Conservation (phyloP, 1,140 invertebrate genomes). For the Ridgeia piscesae region DNA sequence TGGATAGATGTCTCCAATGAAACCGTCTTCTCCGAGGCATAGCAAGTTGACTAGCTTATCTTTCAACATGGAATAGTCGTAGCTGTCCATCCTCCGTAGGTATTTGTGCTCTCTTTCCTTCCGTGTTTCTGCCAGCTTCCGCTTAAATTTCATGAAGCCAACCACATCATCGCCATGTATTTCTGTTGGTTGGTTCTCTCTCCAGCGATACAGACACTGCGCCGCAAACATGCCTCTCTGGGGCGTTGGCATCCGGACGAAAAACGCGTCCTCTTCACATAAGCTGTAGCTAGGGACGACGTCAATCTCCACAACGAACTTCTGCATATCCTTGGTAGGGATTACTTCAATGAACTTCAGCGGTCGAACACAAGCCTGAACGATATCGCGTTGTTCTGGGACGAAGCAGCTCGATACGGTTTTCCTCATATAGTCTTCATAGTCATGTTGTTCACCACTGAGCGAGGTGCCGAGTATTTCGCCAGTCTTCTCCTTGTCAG, state of each 20-base stretch:
- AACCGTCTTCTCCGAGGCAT: conserved; percentile 7
- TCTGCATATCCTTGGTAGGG: not conserved
- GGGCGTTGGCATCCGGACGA: not conserved
- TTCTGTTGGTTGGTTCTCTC: not conserved
- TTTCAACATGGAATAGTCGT: not conserved
- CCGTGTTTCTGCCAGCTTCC: conserved; percentile 13
- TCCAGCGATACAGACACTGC: not conserved
- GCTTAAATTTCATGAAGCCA: not conserved
- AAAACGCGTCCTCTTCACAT: conserved; percentile 21
- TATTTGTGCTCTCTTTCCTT: conserved; percentile 16
- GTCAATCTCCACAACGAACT: conserved; percentile 23
- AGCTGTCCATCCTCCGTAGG: not conserved
- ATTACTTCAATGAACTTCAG: conserved; percentile 16
- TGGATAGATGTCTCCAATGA: conserved; percentile 20
- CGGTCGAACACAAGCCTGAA: not conserved
- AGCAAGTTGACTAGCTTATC: conserved; percentile 16
- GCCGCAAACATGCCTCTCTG: not conserved
- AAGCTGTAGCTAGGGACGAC: conserved; percentile 6
- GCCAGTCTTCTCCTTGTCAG: not conserved
- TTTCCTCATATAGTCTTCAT: conserved; percentile 14
- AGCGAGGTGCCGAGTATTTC: not conserved
- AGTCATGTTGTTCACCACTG: not conserved
- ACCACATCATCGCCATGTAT: not conserved
- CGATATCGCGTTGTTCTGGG: conserved; percentile 15
- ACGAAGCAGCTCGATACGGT: conserved; percentile 12